Base-by-base conservation (phyloP, 2,888 invertebrate species). In the Chrysotoxum bicinctum region DNA sequence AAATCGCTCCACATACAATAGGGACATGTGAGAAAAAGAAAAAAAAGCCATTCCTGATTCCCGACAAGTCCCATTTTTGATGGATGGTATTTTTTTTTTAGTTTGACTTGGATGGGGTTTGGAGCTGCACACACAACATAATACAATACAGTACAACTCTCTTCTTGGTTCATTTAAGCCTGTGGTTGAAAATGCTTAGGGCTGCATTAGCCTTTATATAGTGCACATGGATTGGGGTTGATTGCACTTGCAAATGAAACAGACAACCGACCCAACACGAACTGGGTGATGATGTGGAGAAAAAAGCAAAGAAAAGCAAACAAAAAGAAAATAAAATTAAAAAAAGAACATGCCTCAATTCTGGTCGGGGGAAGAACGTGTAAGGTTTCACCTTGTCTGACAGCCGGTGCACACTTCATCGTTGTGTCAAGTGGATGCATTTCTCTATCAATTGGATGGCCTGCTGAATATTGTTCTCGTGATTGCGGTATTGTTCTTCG, bases 351-450 rank as follows among this genome's bases (percentile, higher is more conserved):
- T 66, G 77, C 50, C 77, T 66, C 64, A 64, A 77, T 72, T 78
- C 62, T 72, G 82, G 77, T 82, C 50, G 68, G 45, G 48, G 50
- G 66, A 50, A 64, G 66, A 86, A 86, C 70, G 78, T 78, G 78
- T 86, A 82, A 70, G 82, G 86, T 82, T 86, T 86, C 86, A 86
- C 86, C 82, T 86, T 86, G 86, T 86, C 86, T 86, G 86, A 70
- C 82, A 86, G 82, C 62, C 73, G 64, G 37, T 58, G 74, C 62
- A 73, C 76, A 73, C 76, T 77, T 81, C 69, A 69, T 45, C 76
- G 81, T 81, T 80, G 81, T 85, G 81, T 81, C 81, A 85, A 81
- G 76, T 81, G 85, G 76, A 64, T 85, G 62, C 70, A 81, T 75
- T 75, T 68, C 72, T 74, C 75, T 68, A 72, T 75, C 80, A 79